Evolutionary conservation across 2,113 vertebrate species (phyloP), one percentile per base, ranked within the genome.

Genomic region (Erpornis zantholeuca): DNA sequence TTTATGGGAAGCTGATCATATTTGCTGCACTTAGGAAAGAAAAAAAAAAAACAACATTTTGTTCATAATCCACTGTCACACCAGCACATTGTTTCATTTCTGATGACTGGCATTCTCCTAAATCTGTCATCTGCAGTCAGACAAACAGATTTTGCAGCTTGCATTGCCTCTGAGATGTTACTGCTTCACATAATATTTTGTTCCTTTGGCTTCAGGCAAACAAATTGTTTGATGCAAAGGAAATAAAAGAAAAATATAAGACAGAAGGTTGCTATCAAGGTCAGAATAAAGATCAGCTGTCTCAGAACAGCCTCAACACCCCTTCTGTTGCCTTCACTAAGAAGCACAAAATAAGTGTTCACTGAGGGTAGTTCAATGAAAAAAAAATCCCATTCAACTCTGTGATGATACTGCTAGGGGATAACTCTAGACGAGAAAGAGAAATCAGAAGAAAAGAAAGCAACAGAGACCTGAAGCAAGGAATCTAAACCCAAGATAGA

Each of bases 51-150:
- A 69, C 75, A 21, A 8, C 10, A 17, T 73, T 93, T 95, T 76
- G 8, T 76, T 84, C n/a, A 28, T 85, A 88, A 85, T 82, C 61
- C 35, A 61, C 69, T 87, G 86, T 81, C 79, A 75, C 54, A 65
- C 56, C 68, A 93, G 27, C 50, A 84, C 56, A 72, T 63, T 79
- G 69, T 91, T 94, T 90, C 5, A 3, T 87, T 96, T 81, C 52
- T 81, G 75, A 64, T 77, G 76, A 81, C 0, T 13, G 71, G 54
- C 90, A 78, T 42, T 47, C 73, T 93, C 86, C 54, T 87, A 77
- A 80, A 71, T 85, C 69, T 86, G 70, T 91, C 91, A 90, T 92
- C 77, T 90, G 72, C 72, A 86, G 65, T 92, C 86, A 96, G 49
- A 95, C 65, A 75, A 94, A 94, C 60, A 85, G 65, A 77, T 86